Conservation (phyloP, 2,797 vertebrate genomes). For the Anisognathus igniventris region DNA sequence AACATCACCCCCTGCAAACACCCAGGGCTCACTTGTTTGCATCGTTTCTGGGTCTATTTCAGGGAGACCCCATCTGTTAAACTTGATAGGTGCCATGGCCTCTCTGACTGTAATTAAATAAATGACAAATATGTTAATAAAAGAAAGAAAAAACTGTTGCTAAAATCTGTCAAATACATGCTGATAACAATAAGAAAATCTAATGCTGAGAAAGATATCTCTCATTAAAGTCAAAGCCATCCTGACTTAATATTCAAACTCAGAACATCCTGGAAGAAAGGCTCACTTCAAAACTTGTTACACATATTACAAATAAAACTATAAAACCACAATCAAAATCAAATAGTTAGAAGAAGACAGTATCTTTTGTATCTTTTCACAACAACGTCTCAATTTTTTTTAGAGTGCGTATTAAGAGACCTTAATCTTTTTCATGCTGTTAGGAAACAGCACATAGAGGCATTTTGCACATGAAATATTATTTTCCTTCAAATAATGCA, state of each 20-base stretch:
- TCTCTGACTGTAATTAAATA: slow-evolving; percentile 79
- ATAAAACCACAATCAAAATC: neutral
- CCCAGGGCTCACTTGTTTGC: slow-evolving; percentile 91
- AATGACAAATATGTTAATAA: neutral
- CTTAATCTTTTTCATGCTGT: neutral
- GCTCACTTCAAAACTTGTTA: neutral
- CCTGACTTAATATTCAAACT: neutral
- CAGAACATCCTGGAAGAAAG: neutral
- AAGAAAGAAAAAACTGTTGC: neutral
- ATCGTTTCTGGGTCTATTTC: slow-evolving; percentile 88
- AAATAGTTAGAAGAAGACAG: neutral
- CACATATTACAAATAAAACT: neutral
- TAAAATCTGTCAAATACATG: neutral
- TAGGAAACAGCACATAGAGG: neutral
- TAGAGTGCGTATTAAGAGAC: neutral
- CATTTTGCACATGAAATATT: neutral
- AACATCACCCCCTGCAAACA: slow-evolving; percentile 92
- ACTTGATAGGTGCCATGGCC: slow-evolving; percentile 86
- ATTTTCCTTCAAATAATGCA: neutral
- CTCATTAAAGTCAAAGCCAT: neutral
- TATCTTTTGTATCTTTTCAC: neutral
- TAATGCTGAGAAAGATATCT: neutral
- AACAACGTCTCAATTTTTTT: neutral
- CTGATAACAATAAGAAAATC: neutral
- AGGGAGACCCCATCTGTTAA: slow-evolving; percentile 89